A percentile compares a stretch with the other conserved stretches of the same genome.
phyloP scores from a whole-genome alignment of 2,797 vertebrate species.

The Crax fasciolata region DNA sequence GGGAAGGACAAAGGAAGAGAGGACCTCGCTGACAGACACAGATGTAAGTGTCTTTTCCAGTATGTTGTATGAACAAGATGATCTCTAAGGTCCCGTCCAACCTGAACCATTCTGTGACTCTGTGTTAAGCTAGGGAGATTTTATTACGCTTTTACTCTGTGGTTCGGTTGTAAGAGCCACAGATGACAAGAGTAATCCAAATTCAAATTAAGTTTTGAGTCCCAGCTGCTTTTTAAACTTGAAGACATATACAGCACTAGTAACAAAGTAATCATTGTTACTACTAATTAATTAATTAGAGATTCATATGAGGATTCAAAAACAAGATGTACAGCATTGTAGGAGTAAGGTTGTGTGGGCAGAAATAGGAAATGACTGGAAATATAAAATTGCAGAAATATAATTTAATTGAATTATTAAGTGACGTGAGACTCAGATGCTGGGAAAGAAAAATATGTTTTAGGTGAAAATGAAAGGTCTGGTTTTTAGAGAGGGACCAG shows the following conservation, averaged over 20 bases:
- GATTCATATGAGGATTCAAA: background rate
- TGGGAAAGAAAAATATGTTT: background rate
- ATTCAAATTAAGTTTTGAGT: background rate
- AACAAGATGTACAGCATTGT: background rate
- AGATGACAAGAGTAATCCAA: background rate
- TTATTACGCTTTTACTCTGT: background rate
- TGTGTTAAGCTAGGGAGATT: background rate
- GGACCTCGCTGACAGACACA: background rate
- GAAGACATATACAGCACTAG: background rate
- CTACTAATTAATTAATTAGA: constrained; percentile 8
- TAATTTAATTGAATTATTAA: constrained; percentile 22
- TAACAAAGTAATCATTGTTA: background rate
- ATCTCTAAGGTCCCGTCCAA: too few species aligned
- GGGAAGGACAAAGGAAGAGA: background rate
- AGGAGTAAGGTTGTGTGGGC: background rate
- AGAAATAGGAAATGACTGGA: constrained; percentile 9
- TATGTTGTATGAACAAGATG: too few species aligned
- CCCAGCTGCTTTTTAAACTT: constrained; percentile 11
- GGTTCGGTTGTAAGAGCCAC: background rate
- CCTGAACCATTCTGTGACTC: too few species aligned
- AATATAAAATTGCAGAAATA: background rate
- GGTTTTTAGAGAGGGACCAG: background rate
- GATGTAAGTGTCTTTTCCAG: background rate
- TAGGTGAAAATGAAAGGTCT: background rate
- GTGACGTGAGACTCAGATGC: background rate